Conservation (phyloP, 1,140 invertebrate genomes). For the Drosophila yakuba region DNA sequence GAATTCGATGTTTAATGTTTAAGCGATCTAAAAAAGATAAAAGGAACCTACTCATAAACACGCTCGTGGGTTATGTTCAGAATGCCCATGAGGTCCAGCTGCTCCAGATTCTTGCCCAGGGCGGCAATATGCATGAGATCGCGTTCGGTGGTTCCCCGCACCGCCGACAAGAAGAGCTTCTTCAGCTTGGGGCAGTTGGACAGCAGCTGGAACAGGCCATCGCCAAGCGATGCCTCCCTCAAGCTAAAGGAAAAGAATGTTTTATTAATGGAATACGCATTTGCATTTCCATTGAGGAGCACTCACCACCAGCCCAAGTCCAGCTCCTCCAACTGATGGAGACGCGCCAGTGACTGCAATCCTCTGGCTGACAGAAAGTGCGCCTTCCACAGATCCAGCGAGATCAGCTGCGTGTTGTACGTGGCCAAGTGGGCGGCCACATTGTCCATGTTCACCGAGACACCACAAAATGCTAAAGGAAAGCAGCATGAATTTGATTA, state of each 20-base stretch:
- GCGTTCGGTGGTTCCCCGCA: slow-evolving; percentile 91
- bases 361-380: slow-evolving; percentile 90
- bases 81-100: slow-evolving; percentile 93
- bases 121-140: slow-evolving; percentile 90
- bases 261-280: neutral
- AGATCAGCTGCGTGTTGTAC: slow-evolving; percentile 89
- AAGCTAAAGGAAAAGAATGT: slow-evolving; percentile 77
- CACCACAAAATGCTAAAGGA: slow-evolving; percentile 85
- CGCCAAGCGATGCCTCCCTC: slow-evolving; percentile 86
- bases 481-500: neutral
- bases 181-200: slow-evolving; percentile 88
- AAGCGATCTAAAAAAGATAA: neutral
- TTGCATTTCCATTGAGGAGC: neutral
- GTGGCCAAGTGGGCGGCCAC: slow-evolving; percentile 88
- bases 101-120: slow-evolving; percentile 88
- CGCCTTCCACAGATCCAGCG: slow-evolving; percentile 94
- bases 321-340: slow-evolving; percentile 90
- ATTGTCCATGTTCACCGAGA: slow-evolving; percentile 88
- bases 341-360: slow-evolving; percentile 89
- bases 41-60: slow-evolving; percentile 87
- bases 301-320: slow-evolving; percentile 96
- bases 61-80: slow-evolving; percentile 90
- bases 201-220: slow-evolving; percentile 86
- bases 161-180: slow-evolving; percentile 91
- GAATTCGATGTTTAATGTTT: neutral